Percentiles rank a stretch among this genome's conserved stretches.
Conservation (phyloP, 2,888 invertebrate genomes). For the Drosophila sordidula region DNA sequence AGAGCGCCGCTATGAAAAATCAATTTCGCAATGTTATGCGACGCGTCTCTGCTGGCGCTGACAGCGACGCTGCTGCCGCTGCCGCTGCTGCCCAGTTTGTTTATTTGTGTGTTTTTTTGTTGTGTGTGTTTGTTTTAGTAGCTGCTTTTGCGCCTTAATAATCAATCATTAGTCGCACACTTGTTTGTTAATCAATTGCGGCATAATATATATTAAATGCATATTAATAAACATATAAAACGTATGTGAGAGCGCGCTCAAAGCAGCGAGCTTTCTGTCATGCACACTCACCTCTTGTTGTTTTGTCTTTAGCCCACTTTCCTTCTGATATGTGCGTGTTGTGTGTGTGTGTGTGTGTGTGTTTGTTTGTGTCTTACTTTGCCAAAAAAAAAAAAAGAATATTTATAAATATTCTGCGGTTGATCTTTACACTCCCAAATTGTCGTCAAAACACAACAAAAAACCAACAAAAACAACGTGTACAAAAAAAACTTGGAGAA, state of each 20-base stretch:
- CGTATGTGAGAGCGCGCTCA: constrained; percentile 7
- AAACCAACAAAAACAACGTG: constrained; percentile 35
- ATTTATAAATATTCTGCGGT: constrained; percentile 9
- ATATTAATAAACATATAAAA: constrained; percentile 12
- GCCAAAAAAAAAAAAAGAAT: constrained; percentile 12
- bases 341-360: constrained; percentile 23
- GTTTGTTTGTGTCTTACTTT: constrained; percentile 20
- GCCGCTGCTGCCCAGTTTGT: constrained; percentile 30
- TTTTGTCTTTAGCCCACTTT: constrained; percentile 52
- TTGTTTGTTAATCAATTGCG: constrained; percentile 32
- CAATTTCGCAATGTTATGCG: constrained; percentile 81
- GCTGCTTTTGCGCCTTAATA: constrained; percentile 45
- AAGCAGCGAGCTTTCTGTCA: constrained; percentile 16
- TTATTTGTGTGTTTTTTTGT: constrained; percentile 35
- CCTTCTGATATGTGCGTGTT: constrained; percentile 44
- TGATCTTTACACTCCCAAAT: constrained; percentile 15
- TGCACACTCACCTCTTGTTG: constrained; percentile 49
- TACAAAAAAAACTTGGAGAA: constrained; percentile 29
- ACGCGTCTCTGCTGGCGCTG: constrained; percentile 45
- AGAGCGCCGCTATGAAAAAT: constrained; percentile 76
- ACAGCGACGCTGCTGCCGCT: constrained; percentile 31
- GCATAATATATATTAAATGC: constrained; percentile 11
- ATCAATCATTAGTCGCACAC: constrained; percentile 45
- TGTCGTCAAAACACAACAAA: constrained; percentile 29
- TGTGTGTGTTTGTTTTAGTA: constrained; percentile 23